phyloP scores from a whole-genome alignment of 2,888 invertebrate species.

The Aphodius granarius region DNA sequence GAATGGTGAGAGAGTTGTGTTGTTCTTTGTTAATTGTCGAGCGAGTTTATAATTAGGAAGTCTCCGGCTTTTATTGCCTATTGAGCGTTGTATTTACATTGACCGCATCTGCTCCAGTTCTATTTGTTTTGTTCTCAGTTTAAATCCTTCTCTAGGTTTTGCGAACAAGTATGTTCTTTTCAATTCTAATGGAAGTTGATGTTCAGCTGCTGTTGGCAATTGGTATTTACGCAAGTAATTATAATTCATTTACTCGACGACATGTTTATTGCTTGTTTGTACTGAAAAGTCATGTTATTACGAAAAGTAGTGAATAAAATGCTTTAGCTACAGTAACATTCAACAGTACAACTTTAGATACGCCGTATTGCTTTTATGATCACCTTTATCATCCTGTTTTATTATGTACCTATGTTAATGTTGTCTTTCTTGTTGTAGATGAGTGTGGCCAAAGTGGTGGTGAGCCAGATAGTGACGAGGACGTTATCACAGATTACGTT shows the following conservation, averaged over 20 bases:
- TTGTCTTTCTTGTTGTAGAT: slow-evolving; percentile 55
- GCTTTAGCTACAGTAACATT: too few relatives aligned
- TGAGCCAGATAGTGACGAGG: slow-evolving; percentile 77
- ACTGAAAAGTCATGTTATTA: too few relatives aligned
- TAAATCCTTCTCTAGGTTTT: background rate
- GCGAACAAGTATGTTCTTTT: background rate
- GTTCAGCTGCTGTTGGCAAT: background rate
- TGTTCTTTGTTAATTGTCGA: background rate
- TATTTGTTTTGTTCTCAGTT: background rate
- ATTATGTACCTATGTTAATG: background rate
- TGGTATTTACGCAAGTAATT: background rate
- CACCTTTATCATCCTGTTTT: slow-evolving; percentile 3
- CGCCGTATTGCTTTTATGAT: too few relatives aligned
- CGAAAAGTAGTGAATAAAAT: too few relatives aligned
- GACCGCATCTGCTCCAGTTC: background rate
- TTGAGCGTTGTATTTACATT: background rate
- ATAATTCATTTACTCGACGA: background rate
- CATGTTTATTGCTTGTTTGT: background rate
- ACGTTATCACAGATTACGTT: slow-evolving; percentile 74
- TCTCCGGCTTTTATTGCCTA: background rate
- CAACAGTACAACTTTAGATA: too few relatives aligned
- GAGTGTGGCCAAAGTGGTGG: slow-evolving; percentile 71
- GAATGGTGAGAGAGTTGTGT: background rate
- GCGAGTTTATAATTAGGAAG: background rate
- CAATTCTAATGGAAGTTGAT: background rate